Conservation (phyloP, 2,888 invertebrate species). For the Watsonalla binaria region DNA sequence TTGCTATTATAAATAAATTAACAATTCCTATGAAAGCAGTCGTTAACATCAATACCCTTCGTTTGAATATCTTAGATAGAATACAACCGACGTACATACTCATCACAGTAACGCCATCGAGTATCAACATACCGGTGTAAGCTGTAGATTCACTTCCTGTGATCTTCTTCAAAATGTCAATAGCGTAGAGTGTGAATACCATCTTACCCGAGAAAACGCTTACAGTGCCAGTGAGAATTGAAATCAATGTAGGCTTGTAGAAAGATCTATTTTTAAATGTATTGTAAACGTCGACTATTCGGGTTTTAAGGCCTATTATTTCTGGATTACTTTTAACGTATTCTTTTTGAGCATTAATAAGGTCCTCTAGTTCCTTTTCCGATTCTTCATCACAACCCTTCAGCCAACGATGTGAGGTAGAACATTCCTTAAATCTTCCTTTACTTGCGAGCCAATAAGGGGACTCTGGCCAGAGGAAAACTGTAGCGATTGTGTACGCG, state of each 20-base stretch:
- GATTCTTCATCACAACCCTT: conserved; percentile 32
- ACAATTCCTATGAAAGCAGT: conserved; percentile 19
- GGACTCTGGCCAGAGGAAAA: conserved; percentile 20
- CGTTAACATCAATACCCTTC: conserved; percentile 27
- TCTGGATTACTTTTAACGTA: conserved; percentile 9
- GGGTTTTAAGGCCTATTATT: conserved; percentile 2
- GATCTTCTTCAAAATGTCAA: conserved; percentile 42
- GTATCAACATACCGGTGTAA: conserved; percentile 38
- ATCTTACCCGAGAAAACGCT: conserved; percentile 33
- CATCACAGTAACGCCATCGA: conserved; percentile 41
- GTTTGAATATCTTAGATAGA: conserved; percentile 23
- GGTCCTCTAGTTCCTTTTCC: conserved; percentile 29
- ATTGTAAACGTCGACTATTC: conserved; percentile 6
- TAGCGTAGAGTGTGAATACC: conserved; percentile 34
- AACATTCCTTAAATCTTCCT: conserved; percentile 32
- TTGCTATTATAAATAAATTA: conserved; percentile 24
- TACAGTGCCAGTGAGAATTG: conserved; percentile 15
- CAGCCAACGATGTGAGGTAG: conserved; percentile 29
- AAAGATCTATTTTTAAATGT: conserved; percentile 22
- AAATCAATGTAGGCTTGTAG: conserved; percentile 32
- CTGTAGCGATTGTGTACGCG: conserved; percentile 14
- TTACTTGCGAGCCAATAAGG: conserved; percentile 42
- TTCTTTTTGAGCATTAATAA: conserved; percentile 28
- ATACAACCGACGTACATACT: conserved; percentile 32
- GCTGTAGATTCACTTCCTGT: conserved; percentile 31